A percentile compares a stretch with the other conserved stretches of the same genome.
These are phyloP conservation scores for Oasisia sp. DNA, from an alignment of 2,888 invertebrate species.

Conservation along the genomic window DNA sequence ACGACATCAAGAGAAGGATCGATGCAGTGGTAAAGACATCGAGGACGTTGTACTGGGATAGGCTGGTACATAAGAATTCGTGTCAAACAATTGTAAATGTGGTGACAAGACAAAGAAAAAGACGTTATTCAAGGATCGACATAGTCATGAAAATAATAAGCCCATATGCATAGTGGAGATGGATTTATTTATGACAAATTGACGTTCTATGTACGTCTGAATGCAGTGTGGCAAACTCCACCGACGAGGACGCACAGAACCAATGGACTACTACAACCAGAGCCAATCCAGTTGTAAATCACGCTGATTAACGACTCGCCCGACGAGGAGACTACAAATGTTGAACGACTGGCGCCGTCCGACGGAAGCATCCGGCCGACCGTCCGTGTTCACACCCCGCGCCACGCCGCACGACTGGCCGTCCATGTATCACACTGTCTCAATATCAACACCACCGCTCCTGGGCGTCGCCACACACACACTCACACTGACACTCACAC, in stretches of 20 bases:
- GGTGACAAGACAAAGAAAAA: too few relatives aligned
- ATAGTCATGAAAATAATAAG: background rate
- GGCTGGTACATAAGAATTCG: too few relatives aligned
- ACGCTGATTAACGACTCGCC: background rate
- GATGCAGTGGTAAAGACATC: too few relatives aligned
- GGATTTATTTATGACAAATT: background rate
- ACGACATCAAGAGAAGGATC: too few relatives aligned
- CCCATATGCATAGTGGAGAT: background rate
- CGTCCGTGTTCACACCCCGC: background rate
- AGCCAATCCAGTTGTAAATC: background rate
- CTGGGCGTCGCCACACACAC: background rate
- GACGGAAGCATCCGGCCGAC: background rate
- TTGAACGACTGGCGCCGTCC: background rate
- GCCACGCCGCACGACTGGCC: background rate
- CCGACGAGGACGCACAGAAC: background rate
- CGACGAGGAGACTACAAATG: background rate
- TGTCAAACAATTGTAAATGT: too few relatives aligned
- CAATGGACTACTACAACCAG: background rate
- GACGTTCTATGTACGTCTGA: background rate
- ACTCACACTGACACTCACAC: background rate
- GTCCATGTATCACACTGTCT: background rate
- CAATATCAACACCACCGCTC: background rate
- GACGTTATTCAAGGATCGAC: background rate
- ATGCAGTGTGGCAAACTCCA: background rate
- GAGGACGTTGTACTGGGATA: too few relatives aligned